phyloP scores from a whole-genome alignment of 1,140 invertebrate genomes.

The Chymomyza costata region DNA sequence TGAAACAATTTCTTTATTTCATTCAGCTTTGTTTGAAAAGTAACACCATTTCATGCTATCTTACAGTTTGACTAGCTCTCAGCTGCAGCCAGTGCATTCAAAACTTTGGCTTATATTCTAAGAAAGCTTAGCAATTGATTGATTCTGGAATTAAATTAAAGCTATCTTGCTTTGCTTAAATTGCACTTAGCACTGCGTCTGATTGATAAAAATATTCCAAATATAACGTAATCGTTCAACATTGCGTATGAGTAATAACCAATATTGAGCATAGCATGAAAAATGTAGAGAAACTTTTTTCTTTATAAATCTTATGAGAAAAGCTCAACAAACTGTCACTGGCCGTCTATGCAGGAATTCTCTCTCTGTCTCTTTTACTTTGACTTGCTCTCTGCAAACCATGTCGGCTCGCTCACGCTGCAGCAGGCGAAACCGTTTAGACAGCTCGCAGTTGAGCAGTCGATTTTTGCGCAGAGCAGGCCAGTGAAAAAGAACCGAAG shows the following conservation, averaged over 20 bases:
- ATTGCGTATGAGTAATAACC: slow-evolving; percentile 47
- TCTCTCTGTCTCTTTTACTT: slow-evolving; percentile 23
- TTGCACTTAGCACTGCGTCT: slow-evolving; percentile 14
- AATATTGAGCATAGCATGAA: slow-evolving; percentile 14
- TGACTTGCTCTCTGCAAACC: background rate
- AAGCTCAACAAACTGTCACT: slow-evolving; percentile 42
- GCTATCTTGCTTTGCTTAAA: no score
- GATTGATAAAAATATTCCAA: slow-evolving; percentile 24
- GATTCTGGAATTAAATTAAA: no score
- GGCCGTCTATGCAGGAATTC: background rate
- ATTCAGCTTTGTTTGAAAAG: no score
- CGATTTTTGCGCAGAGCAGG: slow-evolving; percentile 59
- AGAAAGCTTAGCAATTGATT: no score
- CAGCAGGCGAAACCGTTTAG: no score
- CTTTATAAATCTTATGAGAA: slow-evolving; percentile 31
- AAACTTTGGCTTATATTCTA: no score
- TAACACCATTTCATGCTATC: no score
- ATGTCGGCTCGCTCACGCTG: background rate
- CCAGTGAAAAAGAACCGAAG: slow-evolving; percentile 57
- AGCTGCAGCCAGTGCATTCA: no score
- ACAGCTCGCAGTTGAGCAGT: slow-evolving; percentile 51
- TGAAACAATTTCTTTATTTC: no score
- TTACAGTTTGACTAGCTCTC: no score
- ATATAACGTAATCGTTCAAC: slow-evolving; percentile 25
- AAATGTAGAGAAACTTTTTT: slow-evolving; percentile 1